Conservation (phyloP, 2,888 invertebrate genomes). For the Clostera curtula region DNA sequence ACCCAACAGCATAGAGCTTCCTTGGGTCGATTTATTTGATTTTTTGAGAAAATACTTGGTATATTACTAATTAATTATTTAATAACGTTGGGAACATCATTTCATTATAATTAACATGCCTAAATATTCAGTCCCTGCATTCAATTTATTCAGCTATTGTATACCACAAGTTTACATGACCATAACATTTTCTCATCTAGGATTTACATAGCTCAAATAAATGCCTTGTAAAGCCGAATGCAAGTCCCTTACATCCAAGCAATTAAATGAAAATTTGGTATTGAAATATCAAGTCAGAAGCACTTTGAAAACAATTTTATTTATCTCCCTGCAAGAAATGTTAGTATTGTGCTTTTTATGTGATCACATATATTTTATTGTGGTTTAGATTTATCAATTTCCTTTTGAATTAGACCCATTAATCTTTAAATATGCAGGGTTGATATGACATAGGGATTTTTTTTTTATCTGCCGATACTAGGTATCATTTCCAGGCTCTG, state of each 20-base stretch:
- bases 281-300: conserved; percentile 33
- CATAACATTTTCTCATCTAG: conserved; percentile 25
- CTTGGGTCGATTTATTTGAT: conserved; percentile 17
- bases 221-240: conserved; percentile 30
- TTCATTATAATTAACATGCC: no score
- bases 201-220: conserved; percentile 31
- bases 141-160: no score
- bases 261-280: conserved; percentile 28
- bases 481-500: no score
- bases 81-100: no score
- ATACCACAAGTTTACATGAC: not conserved
- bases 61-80: conserved; percentile 12
- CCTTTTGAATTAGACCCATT: not conserved
- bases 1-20: no score
- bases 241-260: conserved; percentile 35
- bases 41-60: conserved; percentile 14
- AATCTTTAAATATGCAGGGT: not conserved
- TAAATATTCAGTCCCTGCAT: no score
- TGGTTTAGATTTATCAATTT: not conserved
- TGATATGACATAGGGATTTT: no score
- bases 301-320: conserved; percentile 27
- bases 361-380: not conserved
- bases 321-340: conserved; percentile 37
- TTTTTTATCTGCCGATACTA: no score
- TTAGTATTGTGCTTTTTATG: conserved; percentile 29